These are phyloP conservation scores for Anoplopoma fimbria DNA, from an alignment of 2,113 vertebrate species.

Conservation along the genomic window DNA sequence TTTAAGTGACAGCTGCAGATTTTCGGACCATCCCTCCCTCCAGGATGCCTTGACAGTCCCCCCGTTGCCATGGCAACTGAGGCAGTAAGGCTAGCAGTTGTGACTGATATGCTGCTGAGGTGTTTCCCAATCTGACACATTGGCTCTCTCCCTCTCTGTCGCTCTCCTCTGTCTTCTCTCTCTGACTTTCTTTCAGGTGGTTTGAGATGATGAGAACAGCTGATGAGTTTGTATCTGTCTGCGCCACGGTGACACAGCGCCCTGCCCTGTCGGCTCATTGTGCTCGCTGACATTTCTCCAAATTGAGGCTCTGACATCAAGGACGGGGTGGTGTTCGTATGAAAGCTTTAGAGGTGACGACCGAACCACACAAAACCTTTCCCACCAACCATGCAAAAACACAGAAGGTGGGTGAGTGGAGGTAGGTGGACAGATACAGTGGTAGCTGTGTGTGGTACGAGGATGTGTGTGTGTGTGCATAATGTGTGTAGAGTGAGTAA, in stretches of 20 bases:
- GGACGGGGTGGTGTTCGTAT: conserved; percentile 40
- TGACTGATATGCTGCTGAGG: conserved; percentile 75
- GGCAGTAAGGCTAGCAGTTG: conserved; percentile 71
- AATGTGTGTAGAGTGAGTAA: background rate
- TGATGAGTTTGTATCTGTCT: conserved; percentile 55
- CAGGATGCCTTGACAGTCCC: conserved; percentile 73
- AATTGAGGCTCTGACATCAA: conserved; percentile 74
- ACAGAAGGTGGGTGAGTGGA: background rate
- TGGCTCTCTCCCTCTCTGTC: conserved; percentile 36
- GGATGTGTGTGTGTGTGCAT: background rate
- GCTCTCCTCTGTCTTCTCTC: background rate
- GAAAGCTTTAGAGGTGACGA: conserved; percentile 59
- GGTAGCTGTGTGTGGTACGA: background rate
- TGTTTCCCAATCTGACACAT: conserved; percentile 78
- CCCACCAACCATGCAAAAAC: background rate
- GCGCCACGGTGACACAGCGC: conserved; percentile 43
- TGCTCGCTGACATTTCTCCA: conserved; percentile 78
- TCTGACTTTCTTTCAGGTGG: conserved; percentile 59
- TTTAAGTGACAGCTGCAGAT: conserved; percentile 74
- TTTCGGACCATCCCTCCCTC: conserved; percentile 72
- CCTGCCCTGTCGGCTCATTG: conserved; percentile 55
- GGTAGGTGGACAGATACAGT: background rate
- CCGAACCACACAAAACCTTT: conserved; percentile 30
- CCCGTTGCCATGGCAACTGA: conserved; percentile 79
- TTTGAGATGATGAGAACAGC: conserved; percentile 62